Conservation (phyloP, 2,113 vertebrate species). For the Scalopus aquaticus region DNA sequence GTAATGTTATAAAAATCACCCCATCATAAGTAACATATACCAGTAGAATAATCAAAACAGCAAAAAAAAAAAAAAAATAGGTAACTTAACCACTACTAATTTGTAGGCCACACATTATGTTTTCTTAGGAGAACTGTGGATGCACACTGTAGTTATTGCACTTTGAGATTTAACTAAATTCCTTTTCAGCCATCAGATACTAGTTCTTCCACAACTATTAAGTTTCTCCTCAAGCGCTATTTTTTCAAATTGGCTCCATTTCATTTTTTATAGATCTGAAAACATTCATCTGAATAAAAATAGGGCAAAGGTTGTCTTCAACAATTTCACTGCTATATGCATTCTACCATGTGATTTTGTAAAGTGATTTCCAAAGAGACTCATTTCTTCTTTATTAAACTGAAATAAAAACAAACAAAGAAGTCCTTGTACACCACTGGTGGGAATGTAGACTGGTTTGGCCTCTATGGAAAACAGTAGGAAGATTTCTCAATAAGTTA, state of each 20-base stretch:
- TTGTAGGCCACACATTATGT: not conserved
- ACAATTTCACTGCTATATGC: not conserved
- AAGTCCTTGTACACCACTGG: no score
- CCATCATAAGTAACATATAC: not conserved
- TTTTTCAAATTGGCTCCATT: constrained; percentile 14
- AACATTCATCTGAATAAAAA: not conserved
- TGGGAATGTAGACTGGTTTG: no score
- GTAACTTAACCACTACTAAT: not conserved
- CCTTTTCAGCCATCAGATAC: not conserved
- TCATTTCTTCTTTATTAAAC: not conserved
- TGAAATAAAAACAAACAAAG: not conserved
- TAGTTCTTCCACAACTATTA: constrained; percentile 58
- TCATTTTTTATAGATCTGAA: constrained; percentile 44
- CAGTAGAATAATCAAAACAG: not conserved
- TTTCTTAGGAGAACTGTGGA: constrained; percentile 31
- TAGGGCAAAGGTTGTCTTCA: not conserved
- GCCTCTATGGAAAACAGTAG: no score
- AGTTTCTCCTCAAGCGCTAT: constrained; percentile 41
- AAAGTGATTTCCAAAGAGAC: not conserved
- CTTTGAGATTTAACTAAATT: constrained; percentile 63
- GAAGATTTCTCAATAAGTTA: no score
- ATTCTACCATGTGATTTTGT: not conserved
- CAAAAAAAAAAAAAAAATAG: constrained; percentile 18
- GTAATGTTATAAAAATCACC: not conserved
- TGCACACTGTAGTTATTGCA: constrained; percentile 35